Evolutionary conservation across 2,797 vertebrate species (phyloP).

Genomic region (Chrysolophus pictus): DNA sequence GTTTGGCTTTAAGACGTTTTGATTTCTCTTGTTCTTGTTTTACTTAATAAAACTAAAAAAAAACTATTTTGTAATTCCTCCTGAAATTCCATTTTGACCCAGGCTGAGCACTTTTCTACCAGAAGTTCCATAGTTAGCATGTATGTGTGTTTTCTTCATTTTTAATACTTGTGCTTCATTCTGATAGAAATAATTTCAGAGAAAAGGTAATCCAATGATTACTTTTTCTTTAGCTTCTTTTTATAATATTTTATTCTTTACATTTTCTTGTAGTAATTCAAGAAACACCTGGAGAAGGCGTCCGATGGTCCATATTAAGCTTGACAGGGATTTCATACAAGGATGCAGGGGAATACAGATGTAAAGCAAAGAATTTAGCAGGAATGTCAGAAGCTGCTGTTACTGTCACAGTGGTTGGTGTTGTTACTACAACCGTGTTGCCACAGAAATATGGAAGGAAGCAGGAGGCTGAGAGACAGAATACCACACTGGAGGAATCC

Average conservation of each 20-base stretch:
- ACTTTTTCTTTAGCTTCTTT: neutral
- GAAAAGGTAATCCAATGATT: neutral
- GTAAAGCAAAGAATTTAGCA: conserved; percentile 93
- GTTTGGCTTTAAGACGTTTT: neutral
- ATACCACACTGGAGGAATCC: conserved; percentile 40
- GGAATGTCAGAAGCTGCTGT: conserved; percentile 88
- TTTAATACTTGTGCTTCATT: neutral
- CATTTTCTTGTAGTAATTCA: conserved; percentile 86
- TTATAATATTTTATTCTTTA: neutral
- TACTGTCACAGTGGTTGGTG: conserved; percentile 85
- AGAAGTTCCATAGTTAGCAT: neutral
- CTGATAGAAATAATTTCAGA: neutral
- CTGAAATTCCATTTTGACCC: neutral
- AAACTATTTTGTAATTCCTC: neutral
- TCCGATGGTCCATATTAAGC: conserved; percentile 95
- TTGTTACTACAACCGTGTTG: conserved; percentile 76
- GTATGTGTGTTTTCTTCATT: accelerated
- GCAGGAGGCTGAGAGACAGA: conserved; percentile 46
- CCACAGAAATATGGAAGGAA: conserved; percentile 68
- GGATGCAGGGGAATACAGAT: conserved; percentile 92
- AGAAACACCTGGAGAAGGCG: conserved; percentile 92
- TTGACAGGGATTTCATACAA: conserved; percentile 87
- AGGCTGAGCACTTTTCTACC: neutral
- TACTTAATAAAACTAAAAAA: neutral
- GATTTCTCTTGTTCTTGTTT: neutral